Evolutionary conservation across 1,140 invertebrate species (phyloP).

Genomic region (Drosophila obscura): DNA sequence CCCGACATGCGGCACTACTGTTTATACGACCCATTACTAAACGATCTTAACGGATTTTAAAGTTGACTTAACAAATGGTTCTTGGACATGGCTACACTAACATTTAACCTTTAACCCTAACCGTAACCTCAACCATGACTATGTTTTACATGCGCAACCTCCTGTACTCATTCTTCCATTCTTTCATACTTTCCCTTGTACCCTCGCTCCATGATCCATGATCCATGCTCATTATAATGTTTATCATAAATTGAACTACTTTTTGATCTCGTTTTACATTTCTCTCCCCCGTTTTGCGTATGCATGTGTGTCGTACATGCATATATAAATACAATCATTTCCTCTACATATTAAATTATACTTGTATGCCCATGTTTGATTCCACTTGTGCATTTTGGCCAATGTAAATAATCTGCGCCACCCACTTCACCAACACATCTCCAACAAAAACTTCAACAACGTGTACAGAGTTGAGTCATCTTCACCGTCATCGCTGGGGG

Average conservation of each 20-base stretch:
- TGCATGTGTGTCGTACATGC: no score
- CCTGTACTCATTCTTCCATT: not conserved
- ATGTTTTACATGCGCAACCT: conserved; percentile 7
- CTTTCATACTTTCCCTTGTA: not conserved
- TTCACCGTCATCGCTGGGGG: conserved; percentile 73
- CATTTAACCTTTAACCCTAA: conserved; percentile 1
- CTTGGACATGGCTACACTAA: conserved; percentile 55
- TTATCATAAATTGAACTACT: conserved; percentile 30
- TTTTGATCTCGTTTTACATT: conserved; percentile 58
- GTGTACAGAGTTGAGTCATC: conserved; percentile 70
- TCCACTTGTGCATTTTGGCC: conserved; percentile 47
- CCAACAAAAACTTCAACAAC: conserved; percentile 22
- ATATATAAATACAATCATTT: conserved; percentile 38
- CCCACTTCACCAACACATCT: conserved; percentile 25
- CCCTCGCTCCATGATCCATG: not conserved
- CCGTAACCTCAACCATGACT: conserved; percentile 21
- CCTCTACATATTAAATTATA: conserved; percentile 12
- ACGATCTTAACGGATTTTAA: conserved; percentile 56
- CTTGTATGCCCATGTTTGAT: conserved; percentile 6
- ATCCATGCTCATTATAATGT: conserved; percentile 1
- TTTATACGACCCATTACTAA: conserved; percentile 60
- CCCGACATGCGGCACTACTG: conserved; percentile 25
- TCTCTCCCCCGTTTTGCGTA: conserved; percentile 48
- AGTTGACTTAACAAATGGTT: conserved; percentile 66
- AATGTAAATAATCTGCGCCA: conserved; percentile 69